Percentiles rank a stretch among this genome's conserved stretches.
phyloP scores from a whole-genome alignment of 2,888 invertebrate genomes.

The Platypus cylindrus region DNA sequence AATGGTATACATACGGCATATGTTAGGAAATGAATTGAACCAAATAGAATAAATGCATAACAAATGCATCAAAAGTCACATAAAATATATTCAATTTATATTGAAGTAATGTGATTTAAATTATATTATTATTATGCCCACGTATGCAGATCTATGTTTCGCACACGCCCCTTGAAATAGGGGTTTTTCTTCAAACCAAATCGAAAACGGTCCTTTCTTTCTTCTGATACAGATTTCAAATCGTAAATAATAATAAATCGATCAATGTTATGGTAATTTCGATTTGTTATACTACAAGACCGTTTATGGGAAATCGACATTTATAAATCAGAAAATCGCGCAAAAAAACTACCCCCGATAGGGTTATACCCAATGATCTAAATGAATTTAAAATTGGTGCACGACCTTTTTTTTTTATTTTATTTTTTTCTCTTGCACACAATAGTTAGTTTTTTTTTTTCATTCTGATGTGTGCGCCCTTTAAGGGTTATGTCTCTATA shows the following conservation, averaged over 20 bases:
- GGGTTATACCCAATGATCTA: slow-evolving; percentile 27
- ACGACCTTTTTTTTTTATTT: slow-evolving; percentile 23
- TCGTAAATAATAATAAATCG: slow-evolving; percentile 28
- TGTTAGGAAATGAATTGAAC: no score
- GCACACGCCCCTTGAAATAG: slow-evolving; percentile 30
- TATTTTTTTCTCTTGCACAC: slow-evolving; percentile 4
- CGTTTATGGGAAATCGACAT: slow-evolving; percentile 32
- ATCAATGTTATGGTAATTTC: slow-evolving; percentile 34
- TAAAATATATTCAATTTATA: no score
- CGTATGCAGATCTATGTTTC: background rate
- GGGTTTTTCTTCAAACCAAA: slow-evolving; percentile 27
- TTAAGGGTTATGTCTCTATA: slow-evolving; percentile 15
- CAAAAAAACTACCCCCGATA: no score
- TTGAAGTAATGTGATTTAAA: no score
- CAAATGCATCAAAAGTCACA: no score
- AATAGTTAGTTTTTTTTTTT: no score
- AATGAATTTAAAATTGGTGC: slow-evolving; percentile 35
- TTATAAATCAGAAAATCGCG: slow-evolving; percentile 28
- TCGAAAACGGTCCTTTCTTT: slow-evolving; percentile 23
- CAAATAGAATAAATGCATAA: no score
- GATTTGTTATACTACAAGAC: slow-evolving; percentile 32
- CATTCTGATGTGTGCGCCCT: no score
- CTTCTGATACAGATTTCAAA: slow-evolving; percentile 26
- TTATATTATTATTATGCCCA: no score
- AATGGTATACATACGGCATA: no score